Percentiles rank a stretch among this genome's conserved stretches.
phyloP scores from a whole-genome alignment of 2,797 vertebrate species.

The Bradypus variegatus region DNA sequence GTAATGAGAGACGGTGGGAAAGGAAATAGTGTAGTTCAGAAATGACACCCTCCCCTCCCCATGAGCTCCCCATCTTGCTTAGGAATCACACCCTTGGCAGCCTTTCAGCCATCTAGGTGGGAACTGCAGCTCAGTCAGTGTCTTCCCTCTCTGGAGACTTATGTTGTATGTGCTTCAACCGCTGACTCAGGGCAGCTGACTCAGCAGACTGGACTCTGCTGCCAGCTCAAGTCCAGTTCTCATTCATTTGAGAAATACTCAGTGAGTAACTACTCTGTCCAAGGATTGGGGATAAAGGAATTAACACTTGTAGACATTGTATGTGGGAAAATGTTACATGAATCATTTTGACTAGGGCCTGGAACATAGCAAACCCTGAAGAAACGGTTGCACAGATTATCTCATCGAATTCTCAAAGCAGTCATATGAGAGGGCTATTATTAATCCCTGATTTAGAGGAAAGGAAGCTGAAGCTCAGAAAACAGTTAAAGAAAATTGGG shows the following conservation, averaged over 20 bases:
- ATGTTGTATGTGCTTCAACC: not conserved
- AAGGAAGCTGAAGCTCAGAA: not conserved
- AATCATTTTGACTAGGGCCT: not conserved
- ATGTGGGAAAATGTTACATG: not conserved
- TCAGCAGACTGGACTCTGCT: slow-evolving; percentile 17
- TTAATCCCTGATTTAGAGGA: not conserved
- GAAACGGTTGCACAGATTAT: not conserved
- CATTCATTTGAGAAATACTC: slow-evolving; percentile 46
- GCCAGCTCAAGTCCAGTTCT: slow-evolving; percentile 44
- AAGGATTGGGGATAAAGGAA: not conserved
- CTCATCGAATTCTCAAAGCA: not conserved
- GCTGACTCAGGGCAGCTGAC: slow-evolving; percentile 48
- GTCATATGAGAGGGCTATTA: not conserved
- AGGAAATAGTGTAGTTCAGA: slow-evolving; percentile 1
- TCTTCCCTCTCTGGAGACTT: slow-evolving; percentile 34
- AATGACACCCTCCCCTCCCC: not conserved
- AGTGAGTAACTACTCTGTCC: slow-evolving; percentile 6
- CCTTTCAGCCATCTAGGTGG: slow-evolving; percentile 25
- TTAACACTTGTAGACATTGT: not conserved
- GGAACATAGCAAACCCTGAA: not conserved
- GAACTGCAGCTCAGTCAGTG: not conserved
- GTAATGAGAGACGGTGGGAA: slow-evolving; percentile 7
- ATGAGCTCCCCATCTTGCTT: not conserved
- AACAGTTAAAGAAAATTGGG: not conserved
- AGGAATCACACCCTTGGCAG: slow-evolving; percentile 8